Percentiles rank a stretch among this genome's conserved stretches.
Evolutionary conservation across 2,797 vertebrate genomes (phyloP).

Genomic region (Eutrigla gurnardus): DNA sequence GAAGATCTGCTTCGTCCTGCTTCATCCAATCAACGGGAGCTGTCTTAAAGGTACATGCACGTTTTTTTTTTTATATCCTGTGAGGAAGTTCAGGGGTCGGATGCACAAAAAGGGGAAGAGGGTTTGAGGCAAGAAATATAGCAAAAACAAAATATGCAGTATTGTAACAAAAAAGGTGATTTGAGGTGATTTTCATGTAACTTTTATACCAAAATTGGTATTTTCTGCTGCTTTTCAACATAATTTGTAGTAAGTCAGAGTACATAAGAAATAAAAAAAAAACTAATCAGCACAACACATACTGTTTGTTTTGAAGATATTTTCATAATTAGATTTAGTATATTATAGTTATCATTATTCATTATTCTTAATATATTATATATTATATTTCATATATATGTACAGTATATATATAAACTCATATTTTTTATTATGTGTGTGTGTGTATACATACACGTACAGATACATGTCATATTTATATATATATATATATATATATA

Average conservation of each 20-base stretch:
- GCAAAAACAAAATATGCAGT: neutral
- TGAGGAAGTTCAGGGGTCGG: neutral
- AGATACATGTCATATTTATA: no score
- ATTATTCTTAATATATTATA: no score
- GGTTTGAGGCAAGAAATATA: neutral
- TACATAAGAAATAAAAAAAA: neutral
- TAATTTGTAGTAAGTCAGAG: neutral
- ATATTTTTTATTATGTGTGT: no score
- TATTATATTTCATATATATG: no score
- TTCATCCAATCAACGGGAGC: slow-evolving; percentile 17
- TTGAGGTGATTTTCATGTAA: neutral
- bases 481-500: no score
- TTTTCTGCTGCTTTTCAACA: neutral
- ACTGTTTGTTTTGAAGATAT: no score
- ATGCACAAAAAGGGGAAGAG: neutral
- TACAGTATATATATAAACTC: no score
- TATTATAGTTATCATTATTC: no score
- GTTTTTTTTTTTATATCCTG: no score
- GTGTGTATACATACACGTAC: no score
- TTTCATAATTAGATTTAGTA: no score
- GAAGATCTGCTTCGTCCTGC: slow-evolving; percentile 3
- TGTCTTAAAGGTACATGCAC: neutral
- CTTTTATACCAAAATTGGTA: neutral
- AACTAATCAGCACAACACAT: neutral
- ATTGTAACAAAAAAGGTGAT: neutral